Conservation (phyloP, 2,113 vertebrate species). For the Nestor notabilis region DNA sequence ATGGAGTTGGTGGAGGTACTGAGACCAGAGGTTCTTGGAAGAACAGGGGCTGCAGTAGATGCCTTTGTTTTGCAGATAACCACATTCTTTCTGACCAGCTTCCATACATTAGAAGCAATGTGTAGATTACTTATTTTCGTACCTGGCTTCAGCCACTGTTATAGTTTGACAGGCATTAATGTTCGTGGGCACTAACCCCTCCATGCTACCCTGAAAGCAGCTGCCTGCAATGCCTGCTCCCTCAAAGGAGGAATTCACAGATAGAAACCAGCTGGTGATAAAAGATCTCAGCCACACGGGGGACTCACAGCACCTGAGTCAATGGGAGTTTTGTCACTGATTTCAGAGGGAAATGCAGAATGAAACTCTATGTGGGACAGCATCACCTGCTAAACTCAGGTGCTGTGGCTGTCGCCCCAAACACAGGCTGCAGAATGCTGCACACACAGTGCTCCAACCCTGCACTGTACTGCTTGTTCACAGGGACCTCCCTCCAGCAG, state of each 20-base stretch:
- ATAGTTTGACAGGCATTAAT: neutral
- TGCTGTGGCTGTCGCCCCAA: rapidly evolving
- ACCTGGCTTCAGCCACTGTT: neutral
- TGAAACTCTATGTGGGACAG: rapidly evolving
- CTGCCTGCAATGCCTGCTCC: neutral
- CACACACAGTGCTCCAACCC: rapidly evolving
- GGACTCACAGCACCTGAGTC: neutral
- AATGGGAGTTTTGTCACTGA: neutral
- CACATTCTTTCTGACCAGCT: neutral
- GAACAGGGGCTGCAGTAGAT: neutral
- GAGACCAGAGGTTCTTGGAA: neutral
- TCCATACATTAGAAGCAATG: neutral
- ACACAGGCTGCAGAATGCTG: rapidly evolving
- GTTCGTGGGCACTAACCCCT: neutral
- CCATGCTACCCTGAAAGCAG: neutral
- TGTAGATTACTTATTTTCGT: neutral
- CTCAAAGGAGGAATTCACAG: neutral
- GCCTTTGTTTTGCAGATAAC: neutral
- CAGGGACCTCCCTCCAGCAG: no score
- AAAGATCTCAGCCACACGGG: rapidly evolving
- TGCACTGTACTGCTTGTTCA: rapidly evolving
- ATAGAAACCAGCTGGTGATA: neutral
- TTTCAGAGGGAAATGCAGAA: neutral
- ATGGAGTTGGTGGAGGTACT: rapidly evolving
- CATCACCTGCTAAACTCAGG: rapidly evolving